These are phyloP conservation scores for Sinocyclocheilus maitianheensis DNA, from an alignment of 2,113 vertebrate species.

Conservation along the genomic window DNA sequence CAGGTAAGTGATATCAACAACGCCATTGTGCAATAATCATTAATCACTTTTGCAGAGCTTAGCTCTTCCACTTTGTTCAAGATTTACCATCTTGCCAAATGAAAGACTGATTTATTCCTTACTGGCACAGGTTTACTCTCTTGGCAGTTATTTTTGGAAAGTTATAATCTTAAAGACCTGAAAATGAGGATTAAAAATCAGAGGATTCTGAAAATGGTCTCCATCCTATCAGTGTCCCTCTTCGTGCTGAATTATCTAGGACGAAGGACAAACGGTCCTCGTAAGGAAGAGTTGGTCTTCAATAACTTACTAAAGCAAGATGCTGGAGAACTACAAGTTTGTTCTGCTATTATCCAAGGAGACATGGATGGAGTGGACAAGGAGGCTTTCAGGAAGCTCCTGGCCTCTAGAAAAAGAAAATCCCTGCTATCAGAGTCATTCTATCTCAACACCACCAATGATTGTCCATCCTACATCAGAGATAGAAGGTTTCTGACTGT, in stretches of 20 bases:
- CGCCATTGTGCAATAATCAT: background rate
- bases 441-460: constrained; percentile 78
- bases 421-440: constrained; percentile 58
- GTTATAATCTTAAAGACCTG: background rate
- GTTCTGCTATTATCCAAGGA: constrained; percentile 74
- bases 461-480: constrained; percentile 76
- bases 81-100: background rate
- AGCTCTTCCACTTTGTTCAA: too few species aligned
- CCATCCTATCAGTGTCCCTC: constrained; percentile 7
- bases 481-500: too few species aligned
- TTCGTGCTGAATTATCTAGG: background rate
- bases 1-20: background rate
- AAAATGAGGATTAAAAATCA: background rate
- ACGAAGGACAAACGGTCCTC: constrained; percentile 16
- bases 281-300: background rate
- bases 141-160: background rate
- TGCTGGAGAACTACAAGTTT: constrained; percentile 68
- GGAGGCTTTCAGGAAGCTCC: constrained; percentile 63
- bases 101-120: background rate
- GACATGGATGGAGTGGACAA: constrained; percentile 47
- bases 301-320: constrained; percentile 34
- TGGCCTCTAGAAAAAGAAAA: constrained; percentile 48
- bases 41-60: too few species aligned
- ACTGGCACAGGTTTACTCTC: background rate
- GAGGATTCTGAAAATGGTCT: background rate